Base-by-base conservation (phyloP, 1,140 invertebrate genomes). In the Wiebesia pumilae region DNA sequence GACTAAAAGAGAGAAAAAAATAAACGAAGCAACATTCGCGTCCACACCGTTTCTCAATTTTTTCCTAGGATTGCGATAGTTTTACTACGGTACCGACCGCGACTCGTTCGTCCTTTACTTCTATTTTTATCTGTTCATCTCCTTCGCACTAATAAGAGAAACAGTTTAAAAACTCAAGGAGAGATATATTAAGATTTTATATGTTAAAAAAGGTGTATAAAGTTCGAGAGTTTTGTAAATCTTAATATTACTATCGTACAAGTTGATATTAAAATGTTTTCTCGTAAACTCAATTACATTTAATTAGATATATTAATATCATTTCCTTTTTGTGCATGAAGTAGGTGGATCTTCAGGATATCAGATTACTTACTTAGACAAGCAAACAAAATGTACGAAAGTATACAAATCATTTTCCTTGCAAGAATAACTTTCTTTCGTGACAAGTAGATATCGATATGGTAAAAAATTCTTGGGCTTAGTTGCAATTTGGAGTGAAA, bases 21-120 rank as follows among this genome's bases (percentile, higher is more conserved):
- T 62, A 27, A 27, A 62, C 6, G 7, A 62, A 47, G 51, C 10
- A 54, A 35, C n/a, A 54, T 69, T 69, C 58, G 69, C 47, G n/a
- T 73, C 47, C 65, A 27, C 40, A 19, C 27, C 51, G 47, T 83
- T 83, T 83, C 12, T 43, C 40, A 47, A 83, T 83, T 73, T 73
- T 54, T 83, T 54, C n/a, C 51, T 33, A 43, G 27, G 16, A 24
- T 30, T 7, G 24, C 10, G n/a, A 35, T n/a, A 80, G 69, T 88
- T 89, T 85, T 84, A 77, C 14, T 54, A 30, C 27, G 47, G 35
- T 69, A 58, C 65, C 51, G 69, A 69, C 81, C 83, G 87, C 87
- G 88, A 89, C 87, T 88, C 69, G 47, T 75, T 83, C 35, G 38
- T 83, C 69, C 51, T 21, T 58, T 35, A 6, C n/a, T 65, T 27